These are phyloP conservation scores for Sinopyrophorus schimmeli DNA, from an alignment of 2,888 invertebrate genomes.

Conservation along the genomic window DNA sequence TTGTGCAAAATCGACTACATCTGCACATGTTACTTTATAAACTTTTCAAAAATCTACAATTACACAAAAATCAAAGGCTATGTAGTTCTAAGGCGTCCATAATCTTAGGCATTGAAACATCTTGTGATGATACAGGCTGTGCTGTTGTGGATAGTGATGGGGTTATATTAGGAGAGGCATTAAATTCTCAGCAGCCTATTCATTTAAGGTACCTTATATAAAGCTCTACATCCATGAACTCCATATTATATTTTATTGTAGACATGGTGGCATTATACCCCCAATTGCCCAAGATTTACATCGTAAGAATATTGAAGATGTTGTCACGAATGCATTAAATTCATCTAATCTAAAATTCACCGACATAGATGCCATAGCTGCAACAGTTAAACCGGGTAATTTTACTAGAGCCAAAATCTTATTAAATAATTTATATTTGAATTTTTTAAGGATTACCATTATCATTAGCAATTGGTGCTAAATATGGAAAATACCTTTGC, in stretches of 20 bases:
- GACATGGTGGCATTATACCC: slow-evolving; percentile 89
- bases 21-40: no score
- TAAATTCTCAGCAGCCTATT: slow-evolving; percentile 77
- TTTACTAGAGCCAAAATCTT: not conserved
- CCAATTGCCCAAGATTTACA: slow-evolving; percentile 83
- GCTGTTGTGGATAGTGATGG: slow-evolving; percentile 79
- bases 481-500: slow-evolving; percentile 79
- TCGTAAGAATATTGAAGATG: slow-evolving; percentile 71
- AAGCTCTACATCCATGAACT: not conserved
- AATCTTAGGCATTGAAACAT: slow-evolving; percentile 93
- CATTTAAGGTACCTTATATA: slow-evolving; percentile 67
- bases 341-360: slow-evolving; percentile 62
- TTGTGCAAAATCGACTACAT: no score
- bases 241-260: slow-evolving; percentile 54
- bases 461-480: slow-evolving; percentile 78
- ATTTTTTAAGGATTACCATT: slow-evolving; percentile 66
- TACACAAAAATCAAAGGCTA: no score
- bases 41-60: no score
- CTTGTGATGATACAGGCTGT: slow-evolving; percentile 96
- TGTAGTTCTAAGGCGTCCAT: slow-evolving; percentile 24
- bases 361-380: slow-evolving; percentile 84
- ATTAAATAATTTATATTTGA: not conserved
- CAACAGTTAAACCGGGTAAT: slow-evolving; percentile 82
- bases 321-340: slow-evolving; percentile 69
- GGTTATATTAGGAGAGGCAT: slow-evolving; percentile 75